Conservation (phyloP, 2,888 invertebrate species). For the Cylindroiulus punctatus region DNA sequence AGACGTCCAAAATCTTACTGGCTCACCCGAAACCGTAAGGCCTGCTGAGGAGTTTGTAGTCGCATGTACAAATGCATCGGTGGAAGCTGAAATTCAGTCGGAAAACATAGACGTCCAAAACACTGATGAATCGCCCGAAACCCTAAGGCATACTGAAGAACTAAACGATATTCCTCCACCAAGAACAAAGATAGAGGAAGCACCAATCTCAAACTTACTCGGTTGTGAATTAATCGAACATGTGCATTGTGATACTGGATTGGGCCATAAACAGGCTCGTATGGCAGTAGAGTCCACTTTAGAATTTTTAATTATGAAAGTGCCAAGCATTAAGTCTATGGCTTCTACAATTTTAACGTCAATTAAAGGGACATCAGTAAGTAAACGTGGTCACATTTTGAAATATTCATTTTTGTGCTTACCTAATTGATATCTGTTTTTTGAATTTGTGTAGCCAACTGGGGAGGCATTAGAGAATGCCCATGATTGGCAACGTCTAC, state of each 20-base stretch:
- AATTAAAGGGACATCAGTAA: slow-evolving; percentile 49
- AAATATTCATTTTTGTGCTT: background rate
- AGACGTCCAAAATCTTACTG: too few species aligned
- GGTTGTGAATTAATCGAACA: slow-evolving; percentile 53
- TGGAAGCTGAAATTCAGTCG: background rate
- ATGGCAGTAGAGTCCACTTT: slow-evolving; percentile 51
- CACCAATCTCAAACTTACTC: slow-evolving; percentile 1
- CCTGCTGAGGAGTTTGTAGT: too few species aligned
- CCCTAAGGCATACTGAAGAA: background rate
- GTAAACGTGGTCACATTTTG: background rate
- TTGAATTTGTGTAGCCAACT: slow-evolving; percentile 47
- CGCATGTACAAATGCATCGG: background rate
- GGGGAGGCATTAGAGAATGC: slow-evolving; percentile 53
- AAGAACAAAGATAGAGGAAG: background rate
- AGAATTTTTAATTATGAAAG: slow-evolving; percentile 48
- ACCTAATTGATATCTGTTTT: background rate
- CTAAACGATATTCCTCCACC: background rate
- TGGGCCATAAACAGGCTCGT: slow-evolving; percentile 52
- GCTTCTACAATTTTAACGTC: slow-evolving; percentile 40
- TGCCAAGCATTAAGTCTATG: slow-evolving; percentile 33
- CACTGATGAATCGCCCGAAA: background rate
- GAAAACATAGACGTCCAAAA: slow-evolving; percentile 3
- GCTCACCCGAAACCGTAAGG: too few species aligned
- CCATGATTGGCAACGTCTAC: slow-evolving; percentile 53
- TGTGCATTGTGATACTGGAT: slow-evolving; percentile 52